Base-by-base conservation (phyloP, 2,888 invertebrate species). In the Anagyrus pseudococci region DNA sequence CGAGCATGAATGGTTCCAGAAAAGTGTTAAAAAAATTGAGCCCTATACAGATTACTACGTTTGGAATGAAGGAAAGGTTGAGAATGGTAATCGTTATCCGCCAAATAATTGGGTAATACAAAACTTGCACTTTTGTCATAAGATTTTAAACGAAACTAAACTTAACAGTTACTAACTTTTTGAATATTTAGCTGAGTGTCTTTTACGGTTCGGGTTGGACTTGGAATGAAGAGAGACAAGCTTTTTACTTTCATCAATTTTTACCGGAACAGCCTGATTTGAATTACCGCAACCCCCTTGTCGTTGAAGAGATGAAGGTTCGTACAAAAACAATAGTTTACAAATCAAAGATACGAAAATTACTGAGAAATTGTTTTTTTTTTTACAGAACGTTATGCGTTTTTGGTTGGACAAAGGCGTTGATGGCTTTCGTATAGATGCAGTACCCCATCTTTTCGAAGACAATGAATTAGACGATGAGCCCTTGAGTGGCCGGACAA, bases 201-300 rank as follows among this genome's bases (percentile, higher is more conserved):
- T 91, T 90, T 73, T 85, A 88, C 49, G 89, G 88, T 43, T 84
- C 88, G 4, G 89, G 90, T 0, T 93, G 93, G 93, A 83, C 84
- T 22, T 94, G 87, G 83, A 84, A 85, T 67, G 83, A 85, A 0
- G 77, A 80, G 22, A 84, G 93, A 22, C 81, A 87, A 66, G 89
- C 90, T 73, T 93, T 83, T 72, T 95, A 92, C 77, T 84, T 91
- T 0, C 94, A 95, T 78, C 90, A 92, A 70, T 94, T 93, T 72
- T 82, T 87, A 1, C 73, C 75, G 4, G 82, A 86, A 44, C 92
- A 94, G 73, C 93, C 94, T 0, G 94, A 95, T 80, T 82, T 95
- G 4, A 94, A 95, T 79, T 92, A 83, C 73, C 83, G 89, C 33
- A 90, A 91, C 78, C 85, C 87, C 0, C 83, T 81, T 0, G 85